Evolutionary conservation across 1,140 invertebrate species (phyloP).

Genomic region (Procambarus clarkii): DNA sequence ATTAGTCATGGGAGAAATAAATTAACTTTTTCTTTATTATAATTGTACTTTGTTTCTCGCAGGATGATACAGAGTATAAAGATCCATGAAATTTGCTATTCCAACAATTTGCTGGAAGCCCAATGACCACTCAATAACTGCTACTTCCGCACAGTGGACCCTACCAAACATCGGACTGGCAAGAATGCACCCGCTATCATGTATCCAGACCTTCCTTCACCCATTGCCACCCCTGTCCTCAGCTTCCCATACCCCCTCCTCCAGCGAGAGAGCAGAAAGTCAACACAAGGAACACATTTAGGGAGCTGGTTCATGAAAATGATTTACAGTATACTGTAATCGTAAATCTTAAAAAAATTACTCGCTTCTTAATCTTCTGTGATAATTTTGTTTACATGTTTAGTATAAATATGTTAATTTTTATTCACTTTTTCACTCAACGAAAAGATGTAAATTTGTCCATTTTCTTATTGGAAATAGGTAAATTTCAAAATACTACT

Average conservation of each 20-base stretch:
- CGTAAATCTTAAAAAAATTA: no score
- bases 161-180: neutral
- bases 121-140: constrained; percentile 10
- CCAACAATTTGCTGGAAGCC: neutral
- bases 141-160: constrained; percentile 10
- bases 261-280: neutral
- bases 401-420: no score
- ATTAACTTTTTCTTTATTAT: no score
- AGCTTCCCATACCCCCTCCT: neutral
- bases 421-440: no score
- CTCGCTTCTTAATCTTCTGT: neutral
- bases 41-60: no score
- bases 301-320: no score
- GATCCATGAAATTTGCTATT: neutral
- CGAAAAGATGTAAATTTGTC: no score
- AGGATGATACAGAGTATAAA: no score
- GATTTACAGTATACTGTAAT: no score
- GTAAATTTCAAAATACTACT: no score
- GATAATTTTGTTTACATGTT: neutral
- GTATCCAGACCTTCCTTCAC: neutral
- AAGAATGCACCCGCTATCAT: constrained; percentile 9
- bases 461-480: no score
- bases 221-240: neutral
- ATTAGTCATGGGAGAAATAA: no score
- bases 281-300: neutral